These are phyloP conservation scores for Agrochola lychnidis DNA, from an alignment of 2,888 invertebrate species.

Conservation along the genomic window DNA sequence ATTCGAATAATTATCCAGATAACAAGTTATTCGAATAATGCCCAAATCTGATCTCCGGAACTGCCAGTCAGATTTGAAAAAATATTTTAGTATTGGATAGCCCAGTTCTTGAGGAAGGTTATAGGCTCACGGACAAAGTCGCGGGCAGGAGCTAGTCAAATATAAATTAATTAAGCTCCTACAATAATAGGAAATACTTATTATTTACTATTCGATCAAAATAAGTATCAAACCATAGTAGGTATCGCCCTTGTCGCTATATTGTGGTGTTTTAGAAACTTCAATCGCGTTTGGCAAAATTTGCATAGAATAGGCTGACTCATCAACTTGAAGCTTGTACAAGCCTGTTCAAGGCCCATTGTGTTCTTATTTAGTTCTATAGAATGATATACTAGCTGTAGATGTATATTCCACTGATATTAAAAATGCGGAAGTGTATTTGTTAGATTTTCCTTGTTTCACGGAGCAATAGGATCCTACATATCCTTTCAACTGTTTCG, in stretches of 20 bases:
- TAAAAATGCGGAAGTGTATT: background rate
- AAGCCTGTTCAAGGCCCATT: background rate
- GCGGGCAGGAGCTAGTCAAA: too few relatives aligned
- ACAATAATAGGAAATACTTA: background rate
- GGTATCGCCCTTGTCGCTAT: background rate
- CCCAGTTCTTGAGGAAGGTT: too few relatives aligned
- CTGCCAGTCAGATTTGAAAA: too few relatives aligned
- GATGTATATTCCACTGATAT: background rate
- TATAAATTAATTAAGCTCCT: background rate
- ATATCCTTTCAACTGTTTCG: too few relatives aligned
- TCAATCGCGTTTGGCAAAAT: slow-evolving; percentile 8
- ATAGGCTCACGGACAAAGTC: too few relatives aligned
- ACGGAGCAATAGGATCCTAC: too few relatives aligned
- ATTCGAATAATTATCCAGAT: too few relatives aligned
- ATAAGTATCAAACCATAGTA: background rate
- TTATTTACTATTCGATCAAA: background rate
- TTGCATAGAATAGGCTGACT: slow-evolving; percentile 39
- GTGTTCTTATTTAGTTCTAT: background rate
- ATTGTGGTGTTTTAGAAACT: slow-evolving; percentile 19
- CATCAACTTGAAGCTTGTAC: slow-evolving; percentile 7
- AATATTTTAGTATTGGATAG: too few relatives aligned
- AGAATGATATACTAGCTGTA: background rate
- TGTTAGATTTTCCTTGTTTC: background rate
- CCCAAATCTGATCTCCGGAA: too few relatives aligned
- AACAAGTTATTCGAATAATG: too few relatives aligned